Percentiles rank a stretch among this genome's conserved stretches.
These are phyloP conservation scores for Novumbra hubbsi DNA, from an alignment of 2,797 vertebrate genomes.

Conservation along the genomic window DNA sequence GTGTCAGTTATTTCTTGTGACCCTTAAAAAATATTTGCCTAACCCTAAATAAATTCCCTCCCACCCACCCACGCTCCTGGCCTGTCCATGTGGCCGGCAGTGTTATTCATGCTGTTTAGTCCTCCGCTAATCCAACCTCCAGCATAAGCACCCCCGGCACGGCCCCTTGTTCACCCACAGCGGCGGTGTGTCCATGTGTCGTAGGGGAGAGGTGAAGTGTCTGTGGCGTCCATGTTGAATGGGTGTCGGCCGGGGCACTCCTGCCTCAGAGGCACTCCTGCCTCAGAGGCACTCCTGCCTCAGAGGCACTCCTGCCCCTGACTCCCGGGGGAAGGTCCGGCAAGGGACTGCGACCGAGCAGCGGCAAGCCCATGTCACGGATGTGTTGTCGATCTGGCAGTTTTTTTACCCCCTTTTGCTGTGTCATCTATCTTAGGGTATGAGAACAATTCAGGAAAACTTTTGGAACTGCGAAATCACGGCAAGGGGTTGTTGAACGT, in stretches of 20 bases:
- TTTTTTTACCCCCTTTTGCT: constrained; percentile 29
- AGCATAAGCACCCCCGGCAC: neutral
- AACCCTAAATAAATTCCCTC: no score
- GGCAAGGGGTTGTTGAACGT: constrained; percentile 30
- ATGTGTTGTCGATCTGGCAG: constrained; percentile 52
- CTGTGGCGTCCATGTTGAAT: neutral
- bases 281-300: neutral
- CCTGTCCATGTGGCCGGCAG: neutral
- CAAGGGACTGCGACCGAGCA: neutral
- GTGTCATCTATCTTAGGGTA: constrained; percentile 34
- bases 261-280: neutral
- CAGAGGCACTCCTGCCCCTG: neutral
- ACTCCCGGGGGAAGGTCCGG: neutral
- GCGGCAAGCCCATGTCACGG: constrained; percentile 22
- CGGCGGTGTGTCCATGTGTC: neutral
- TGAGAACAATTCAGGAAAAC: constrained; percentile 1
- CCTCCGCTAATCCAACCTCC: neutral
- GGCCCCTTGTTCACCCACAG: neutral
- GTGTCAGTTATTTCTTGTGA: no score
- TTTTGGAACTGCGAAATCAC: constrained; percentile 33
- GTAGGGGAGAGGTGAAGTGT: neutral
- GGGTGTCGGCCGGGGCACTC: neutral
- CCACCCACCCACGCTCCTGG: neutral
- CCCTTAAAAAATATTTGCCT: no score
- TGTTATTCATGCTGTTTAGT: neutral